Conservation (phyloP, 2,888 invertebrate species). For the Zaprionus obscuricornis region DNA sequence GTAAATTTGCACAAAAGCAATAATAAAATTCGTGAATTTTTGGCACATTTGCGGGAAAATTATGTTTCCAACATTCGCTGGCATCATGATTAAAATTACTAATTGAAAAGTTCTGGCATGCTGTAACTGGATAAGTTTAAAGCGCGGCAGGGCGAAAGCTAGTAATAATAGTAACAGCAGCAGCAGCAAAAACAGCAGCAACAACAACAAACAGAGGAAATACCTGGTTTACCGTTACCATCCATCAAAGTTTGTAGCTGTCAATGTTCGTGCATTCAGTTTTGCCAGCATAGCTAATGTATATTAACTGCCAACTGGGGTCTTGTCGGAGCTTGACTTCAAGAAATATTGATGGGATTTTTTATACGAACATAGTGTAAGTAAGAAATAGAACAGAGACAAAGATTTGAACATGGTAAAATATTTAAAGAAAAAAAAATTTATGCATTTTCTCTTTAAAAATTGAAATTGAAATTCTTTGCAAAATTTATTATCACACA, state of each 20-base stretch:
- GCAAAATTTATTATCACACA: conserved; percentile 11
- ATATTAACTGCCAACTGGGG: background rate
- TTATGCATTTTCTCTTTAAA: background rate
- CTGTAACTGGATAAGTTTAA: background rate
- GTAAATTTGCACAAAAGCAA: background rate
- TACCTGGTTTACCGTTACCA: conserved; percentile 24
- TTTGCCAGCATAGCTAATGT: conserved; percentile 3
- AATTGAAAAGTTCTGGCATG: conserved; percentile 58
- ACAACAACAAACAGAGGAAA: background rate
- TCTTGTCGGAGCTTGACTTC: background rate
- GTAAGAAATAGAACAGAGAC: too few species aligned
- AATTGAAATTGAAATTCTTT: conserved; percentile 16
- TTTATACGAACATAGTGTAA: too few species aligned
- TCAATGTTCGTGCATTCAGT: conserved; percentile 44
- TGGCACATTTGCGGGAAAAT: conserved; percentile 35
- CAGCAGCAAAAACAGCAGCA: background rate
- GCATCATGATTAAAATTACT: conserved; percentile 61
- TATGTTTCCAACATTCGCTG: conserved; percentile 19
- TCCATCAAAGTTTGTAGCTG: conserved; percentile 52
- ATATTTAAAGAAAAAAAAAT: too few species aligned
- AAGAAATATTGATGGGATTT: background rate
- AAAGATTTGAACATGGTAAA: too few species aligned
- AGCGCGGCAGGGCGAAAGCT: background rate
- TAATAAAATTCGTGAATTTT: conserved; percentile 42
- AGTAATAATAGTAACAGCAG: background rate